A percentile compares a stretch with the other conserved stretches of the same genome.
Conservation (phyloP, 1,140 invertebrate genomes). For the silkworm (Bombyx mori) region ASM3026992v2 NC_085116.1:6252001-6252500, state of each 20-base stretch:
- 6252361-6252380: conserved; percentile 40
- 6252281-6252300: conserved; percentile 39
- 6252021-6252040: too few relatives aligned
- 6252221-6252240: conserved; percentile 20
- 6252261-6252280: conserved; percentile 69
- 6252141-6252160: too few relatives aligned
- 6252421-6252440: conserved; percentile 1
- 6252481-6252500: too few relatives aligned
- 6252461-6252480: too few relatives aligned
- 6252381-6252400: conserved; percentile 19
- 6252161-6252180: too few relatives aligned
- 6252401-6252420: conserved; percentile 3
- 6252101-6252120: too few relatives aligned
- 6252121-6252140: too few relatives aligned
- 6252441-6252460: too few relatives aligned
- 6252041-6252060: too few relatives aligned
- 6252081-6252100: too few relatives aligned
- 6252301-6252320: conserved; percentile 60
- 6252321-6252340: conserved; percentile 65
- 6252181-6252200: neutral
- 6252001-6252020: too few relatives aligned
- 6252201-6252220: conserved; percentile 27
- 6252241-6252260: conserved; percentile 30
- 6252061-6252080: too few relatives aligned
- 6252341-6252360: conserved; percentile 48